Base-by-base conservation (phyloP, 2,888 invertebrate genomes). In the Melanostoma scalare region DNA sequence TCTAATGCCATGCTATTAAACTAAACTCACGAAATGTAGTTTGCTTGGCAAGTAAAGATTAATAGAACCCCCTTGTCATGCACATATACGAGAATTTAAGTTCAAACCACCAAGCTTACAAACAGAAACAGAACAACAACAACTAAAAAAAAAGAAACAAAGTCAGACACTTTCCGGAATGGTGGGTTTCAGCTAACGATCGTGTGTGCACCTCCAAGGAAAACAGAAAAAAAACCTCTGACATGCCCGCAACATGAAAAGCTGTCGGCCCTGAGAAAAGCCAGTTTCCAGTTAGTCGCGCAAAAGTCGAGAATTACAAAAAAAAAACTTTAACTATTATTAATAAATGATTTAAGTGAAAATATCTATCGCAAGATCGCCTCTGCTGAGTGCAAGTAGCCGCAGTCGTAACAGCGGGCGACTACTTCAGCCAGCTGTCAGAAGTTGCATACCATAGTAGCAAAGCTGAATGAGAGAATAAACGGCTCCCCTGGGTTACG, bases 121-220 rank as follows among this genome's bases (percentile, higher is more conserved):
- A 38, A 52, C 20, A 20, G 20, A 20, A 20, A 20, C 55, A 38
- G 35, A 20, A 31, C 53, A 75, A 55, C 46, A 44, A 61, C 35
- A 46, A 72, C 61, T 46, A 44, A 73, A 35, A 10, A 36, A 46
- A 61, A 46, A 48, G 8, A 46, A 61, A 61, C 30, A 50, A 67
- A 82, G 67, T 82, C 78, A 82, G 73, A 75, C 74, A 79, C 71
- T 84, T 84, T 84, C 84, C 84, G 84, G 84, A 84, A 79, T 79
- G 61, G 84, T 84, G 79, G 84, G 84, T 79, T 84, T 73, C 52
- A 63, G 61, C 56, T 55, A 55, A 33, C 65, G 33, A 50, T 56
- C 48, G 40, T 78, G 52, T 35, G 73, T 68, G 73, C 52, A 65
- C 63, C 67, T 71, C 69, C 60, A 78, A 67, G 68, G 42, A 20